phyloP scores from a whole-genome alignment of 1,140 invertebrate genomes.

The Zaprionus africanus region DNA sequence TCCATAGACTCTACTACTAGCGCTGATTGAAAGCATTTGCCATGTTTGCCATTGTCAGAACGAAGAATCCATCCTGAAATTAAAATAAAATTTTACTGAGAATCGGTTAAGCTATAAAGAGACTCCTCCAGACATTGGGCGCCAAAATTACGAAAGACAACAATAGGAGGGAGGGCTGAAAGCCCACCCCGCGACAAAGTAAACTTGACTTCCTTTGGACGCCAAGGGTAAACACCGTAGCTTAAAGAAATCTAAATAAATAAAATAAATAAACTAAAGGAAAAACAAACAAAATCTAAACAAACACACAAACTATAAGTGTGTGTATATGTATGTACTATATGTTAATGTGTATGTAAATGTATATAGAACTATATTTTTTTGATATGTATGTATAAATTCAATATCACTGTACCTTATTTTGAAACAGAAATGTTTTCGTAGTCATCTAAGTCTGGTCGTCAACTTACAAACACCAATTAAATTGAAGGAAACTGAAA shows the following conservation, averaged over 20 bases:
- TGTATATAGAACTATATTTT: slow-evolving; percentile 39
- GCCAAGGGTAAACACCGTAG: background rate
- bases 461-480: slow-evolving; percentile 58
- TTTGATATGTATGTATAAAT: slow-evolving; percentile 23
- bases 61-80: background rate
- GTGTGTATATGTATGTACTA: slow-evolving; percentile 34
- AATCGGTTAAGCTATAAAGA: slow-evolving; percentile 5
- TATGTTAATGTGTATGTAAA: slow-evolving; percentile 8
- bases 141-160: slow-evolving; percentile 30
- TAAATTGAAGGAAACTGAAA: slow-evolving; percentile 12
- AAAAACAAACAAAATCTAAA: slow-evolving; percentile 35
- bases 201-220: slow-evolving; percentile 6
- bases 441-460: slow-evolving; percentile 80
- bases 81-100: background rate
- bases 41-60: slow-evolving; percentile 14
- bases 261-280: background rate
- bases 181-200: background rate
- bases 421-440: slow-evolving; percentile 72
- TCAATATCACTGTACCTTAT: slow-evolving; percentile 80
- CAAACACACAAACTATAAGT: slow-evolving; percentile 4
- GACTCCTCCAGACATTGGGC: slow-evolving; percentile 21
- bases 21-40: slow-evolving; percentile 30
- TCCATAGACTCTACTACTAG: background rate
- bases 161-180: background rate
- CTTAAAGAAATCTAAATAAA: background rate